Evolutionary conservation across 35 echinoderm and acorn worm species (phyloP), one percentile per base, ranked within the genome.

Genomic region (Heliocidaris tuberculata): DNA sequence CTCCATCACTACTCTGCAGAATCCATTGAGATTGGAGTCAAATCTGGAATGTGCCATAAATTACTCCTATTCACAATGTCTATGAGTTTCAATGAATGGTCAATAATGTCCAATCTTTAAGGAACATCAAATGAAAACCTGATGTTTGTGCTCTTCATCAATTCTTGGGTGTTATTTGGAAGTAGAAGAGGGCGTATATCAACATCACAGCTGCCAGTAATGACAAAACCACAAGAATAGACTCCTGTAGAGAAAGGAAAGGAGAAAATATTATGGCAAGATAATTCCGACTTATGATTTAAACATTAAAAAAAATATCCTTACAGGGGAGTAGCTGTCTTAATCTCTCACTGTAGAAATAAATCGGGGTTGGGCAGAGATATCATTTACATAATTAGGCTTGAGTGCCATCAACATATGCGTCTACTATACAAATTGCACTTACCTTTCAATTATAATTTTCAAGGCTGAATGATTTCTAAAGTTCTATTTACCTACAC

Each of bases 131-230:
- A 12, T 56, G 52, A 12, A 15, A 60, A 12, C 9, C 59, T 60
- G 35, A 42, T 42, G 35, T 56, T 27, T 78, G 60, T 70, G 27
- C 91, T 13, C 24, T 13, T 3, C 48, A 59, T 93, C 91, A 93
- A 30, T 32, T 42, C 50, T 49, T 52, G 2, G 91, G 91, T 48
- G 47, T 93, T 21, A 93, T 32, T 59, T 93, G 91, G 19, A 93
- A 93, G 21, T 93, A 93, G 91, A 93, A 93, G 47, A 93, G 16
- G 50, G 91, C 91, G 8, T 93, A 93, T 7, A 93, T 59, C 91
- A 93, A 48, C 11, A 30, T 52, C 91, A 93, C 91, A 29, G 48
- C 91, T 59, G 31, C 91, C 16, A 93, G 91, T 48, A 93, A 50
- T 32, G 91, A 93, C 47, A 93, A 48, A 31, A 93, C 30, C 29